Evolutionary conservation across 2,888 invertebrate species (phyloP).

Genomic region (Protophormia terraenovae): DNA sequence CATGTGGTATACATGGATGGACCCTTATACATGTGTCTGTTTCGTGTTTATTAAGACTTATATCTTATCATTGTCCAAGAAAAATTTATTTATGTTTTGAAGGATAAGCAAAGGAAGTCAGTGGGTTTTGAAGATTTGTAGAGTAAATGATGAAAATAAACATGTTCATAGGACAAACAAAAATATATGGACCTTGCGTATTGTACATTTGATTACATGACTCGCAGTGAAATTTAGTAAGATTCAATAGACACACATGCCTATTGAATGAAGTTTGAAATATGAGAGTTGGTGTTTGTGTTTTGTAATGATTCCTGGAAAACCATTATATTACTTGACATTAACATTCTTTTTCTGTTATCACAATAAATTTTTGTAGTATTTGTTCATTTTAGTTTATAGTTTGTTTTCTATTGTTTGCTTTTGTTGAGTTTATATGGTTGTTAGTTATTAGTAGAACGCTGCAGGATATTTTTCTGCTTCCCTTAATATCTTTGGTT

Average conservation of each 20-base stretch:
- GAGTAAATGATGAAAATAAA: not conserved
- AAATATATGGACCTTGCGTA: slow-evolving; percentile 3
- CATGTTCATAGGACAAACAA: not conserved
- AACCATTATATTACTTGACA: no score
- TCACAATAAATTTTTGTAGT: no score
- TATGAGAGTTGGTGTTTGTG: not conserved
- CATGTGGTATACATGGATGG: not conserved
- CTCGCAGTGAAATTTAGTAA: not conserved
- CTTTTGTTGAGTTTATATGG: not conserved
- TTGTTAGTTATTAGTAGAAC: not conserved
- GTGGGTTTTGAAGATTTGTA: not conserved
- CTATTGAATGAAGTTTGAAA: no score
- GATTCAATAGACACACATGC: not conserved
- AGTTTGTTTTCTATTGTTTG: not conserved
- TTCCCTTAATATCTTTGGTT: no score
- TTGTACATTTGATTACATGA: not conserved
- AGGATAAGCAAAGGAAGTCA: slow-evolving; percentile 10
- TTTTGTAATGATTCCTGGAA: not conserved
- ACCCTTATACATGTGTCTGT: not conserved
- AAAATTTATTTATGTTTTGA: not conserved
- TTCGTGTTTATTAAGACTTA: not conserved
- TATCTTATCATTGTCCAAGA: not conserved
- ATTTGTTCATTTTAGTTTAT: not conserved
- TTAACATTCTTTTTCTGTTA: not conserved
- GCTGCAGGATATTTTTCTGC: not conserved